A percentile compares a stretch with the other conserved stretches of the same genome.
Evolutionary conservation across 2,797 vertebrate species (phyloP).

Genomic region (Cyclura pinguis): DNA sequence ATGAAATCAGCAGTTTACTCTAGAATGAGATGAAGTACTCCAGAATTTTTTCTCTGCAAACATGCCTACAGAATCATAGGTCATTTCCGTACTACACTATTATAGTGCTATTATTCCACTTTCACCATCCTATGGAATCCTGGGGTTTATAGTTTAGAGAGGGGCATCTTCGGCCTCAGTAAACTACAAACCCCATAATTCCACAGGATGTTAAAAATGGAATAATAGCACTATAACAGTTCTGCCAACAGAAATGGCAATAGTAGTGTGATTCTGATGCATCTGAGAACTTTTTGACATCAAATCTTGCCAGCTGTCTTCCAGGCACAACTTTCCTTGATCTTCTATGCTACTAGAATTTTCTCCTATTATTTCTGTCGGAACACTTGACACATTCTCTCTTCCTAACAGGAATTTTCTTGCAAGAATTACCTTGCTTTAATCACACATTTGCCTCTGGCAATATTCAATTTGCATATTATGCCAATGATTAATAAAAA

Average conservation of each 20-base stretch:
- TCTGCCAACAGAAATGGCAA: too few species aligned
- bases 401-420: slow-evolving; percentile 5
- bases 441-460: slow-evolving; percentile 10
- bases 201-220: too few species aligned
- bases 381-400: not conserved
- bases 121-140: too few species aligned
- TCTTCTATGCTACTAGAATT: not conserved
- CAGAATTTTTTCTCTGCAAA: not conserved
- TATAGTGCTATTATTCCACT: too few species aligned
- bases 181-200: too few species aligned
- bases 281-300: not conserved
- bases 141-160: too few species aligned
- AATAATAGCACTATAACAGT: too few species aligned
- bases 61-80: not conserved
- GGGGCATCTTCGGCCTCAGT: too few species aligned
- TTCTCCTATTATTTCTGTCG: not conserved
- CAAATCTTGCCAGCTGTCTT: not conserved
- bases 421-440: slow-evolving; percentile 16
- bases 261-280: not conserved
- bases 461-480: not conserved
- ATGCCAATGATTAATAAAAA: not conserved
- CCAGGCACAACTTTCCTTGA: not conserved
- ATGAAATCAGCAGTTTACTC: not conserved
- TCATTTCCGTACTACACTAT: too few species aligned
- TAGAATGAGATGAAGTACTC: not conserved